Evolutionary conservation across 2,797 vertebrate genomes (phyloP).

Genomic region (Sylvilagus floridanus): DNA sequence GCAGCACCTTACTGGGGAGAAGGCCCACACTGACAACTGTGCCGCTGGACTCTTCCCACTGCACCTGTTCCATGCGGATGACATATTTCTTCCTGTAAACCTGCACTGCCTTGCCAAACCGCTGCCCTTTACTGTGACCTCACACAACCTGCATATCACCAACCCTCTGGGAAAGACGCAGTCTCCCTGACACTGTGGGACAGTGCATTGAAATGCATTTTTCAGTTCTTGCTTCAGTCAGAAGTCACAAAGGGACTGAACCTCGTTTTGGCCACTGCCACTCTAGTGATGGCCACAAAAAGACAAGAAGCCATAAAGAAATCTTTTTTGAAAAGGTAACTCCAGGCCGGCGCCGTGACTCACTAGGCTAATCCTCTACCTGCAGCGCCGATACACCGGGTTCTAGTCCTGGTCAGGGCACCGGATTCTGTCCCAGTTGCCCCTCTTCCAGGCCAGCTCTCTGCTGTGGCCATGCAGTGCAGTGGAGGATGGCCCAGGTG

Average conservation of each 20-base stretch:
- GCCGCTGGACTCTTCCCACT: conserved; percentile 98
- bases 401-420: too few species aligned
- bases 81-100: conserved; percentile 99
- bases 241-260: background rate
- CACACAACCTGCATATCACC: conserved; percentile 92
- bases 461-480: too few species aligned
- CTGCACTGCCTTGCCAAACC: conserved; percentile 99
- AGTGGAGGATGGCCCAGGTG: too few species aligned
- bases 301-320: too few species aligned
- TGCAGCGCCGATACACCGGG: too few species aligned
- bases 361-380: too few species aligned
- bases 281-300: background rate
- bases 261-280: background rate
- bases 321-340: too few species aligned
- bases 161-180: too few species aligned
- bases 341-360: too few species aligned
- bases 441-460: too few species aligned
- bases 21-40: conserved; percentile 99
- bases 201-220: background rate
- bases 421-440: too few species aligned
- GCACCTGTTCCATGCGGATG: conserved; percentile 99
- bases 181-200: too few species aligned
- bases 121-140: conserved; percentile 99
- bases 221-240: background rate
- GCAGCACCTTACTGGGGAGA: conserved; percentile 97